Base-by-base conservation (phyloP, 2,888 invertebrate species). In the Schizaphis graminum region DNA sequence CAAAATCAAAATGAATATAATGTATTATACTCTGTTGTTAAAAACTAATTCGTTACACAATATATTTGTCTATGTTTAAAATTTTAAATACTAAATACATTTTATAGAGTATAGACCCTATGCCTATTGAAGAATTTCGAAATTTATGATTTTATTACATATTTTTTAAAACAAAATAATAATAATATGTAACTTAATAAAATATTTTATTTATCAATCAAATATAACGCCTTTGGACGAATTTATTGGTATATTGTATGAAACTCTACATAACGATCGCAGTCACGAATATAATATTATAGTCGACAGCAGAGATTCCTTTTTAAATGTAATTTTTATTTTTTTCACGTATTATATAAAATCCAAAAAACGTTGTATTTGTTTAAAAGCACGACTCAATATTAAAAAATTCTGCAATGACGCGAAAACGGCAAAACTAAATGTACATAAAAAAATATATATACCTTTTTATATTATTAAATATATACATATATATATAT, bases 341-440 rank as follows among this genome's bases (percentile, higher is more conserved):
- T 35, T 77, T 21, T 77, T 24, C 77, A 10, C 35, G 35, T 77
- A 77, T 77, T 77, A 28, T 21, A 89, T 89, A 28, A 57, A 57
- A 57, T 89, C 28, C 24, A 16, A 84, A 84, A 91, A 61, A 92
- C 47, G 47, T 47, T 24, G 21, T 57, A 88, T 67, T 67, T 56
- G 35, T 89, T 93, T 89, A 56, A 89, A 84, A 88, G 4, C 53
- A 47, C 44, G 10, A 85, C 84, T 56, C 47, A 85, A 90, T 93
- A 93, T 93, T 93, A 93, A 93, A 93, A 93, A 93, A 47, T 90
- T 85, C 89, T 61, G 93, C 93, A 84, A 85, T 41, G 89, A 90
- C 26, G 89, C 89, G 84, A 84, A 89, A 93, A 89, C 24, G 26
- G 49, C 56, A 84, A 93, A 92, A 87, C 44, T 91, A 28, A 61